phyloP scores from a whole-genome alignment of 2,797 vertebrate species.

The Epinephelus awoara region DNA sequence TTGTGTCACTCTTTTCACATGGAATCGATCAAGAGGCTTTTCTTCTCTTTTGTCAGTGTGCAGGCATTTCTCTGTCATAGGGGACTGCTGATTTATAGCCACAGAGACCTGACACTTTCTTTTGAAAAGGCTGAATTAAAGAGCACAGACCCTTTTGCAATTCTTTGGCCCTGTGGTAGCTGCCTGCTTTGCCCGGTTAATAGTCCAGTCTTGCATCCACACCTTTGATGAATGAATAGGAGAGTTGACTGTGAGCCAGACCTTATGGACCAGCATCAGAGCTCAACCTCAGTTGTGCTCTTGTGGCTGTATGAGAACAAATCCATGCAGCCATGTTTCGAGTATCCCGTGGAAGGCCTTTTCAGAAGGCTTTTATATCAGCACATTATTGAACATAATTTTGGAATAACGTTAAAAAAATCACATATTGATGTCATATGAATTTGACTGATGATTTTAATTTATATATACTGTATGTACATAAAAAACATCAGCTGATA shows the following conservation, averaged over 20 bases:
- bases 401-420: not conserved
- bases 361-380: not conserved
- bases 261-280: not conserved
- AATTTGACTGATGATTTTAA: too few relatives aligned
- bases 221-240: slow-evolving; percentile 1
- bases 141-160: not conserved
- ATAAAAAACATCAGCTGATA: not conserved
- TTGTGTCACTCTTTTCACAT: not conserved
- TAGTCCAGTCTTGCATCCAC: not conserved
- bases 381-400: not conserved
- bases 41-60: not conserved
- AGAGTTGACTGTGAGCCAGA: not conserved
- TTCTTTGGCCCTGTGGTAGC: not conserved
- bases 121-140: not conserved
- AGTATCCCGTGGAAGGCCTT: not conserved
- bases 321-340: not conserved
- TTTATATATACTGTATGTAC: not conserved
- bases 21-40: not conserved
- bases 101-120: not conserved
- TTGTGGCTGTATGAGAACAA: slow-evolving; percentile 16
- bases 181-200: not conserved
- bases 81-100: not conserved
- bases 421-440: not conserved
- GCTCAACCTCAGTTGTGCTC: not conserved
- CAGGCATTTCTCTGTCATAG: not conserved